Percentiles rank a stretch among this genome's conserved stretches.
Conservation (phyloP, 2,888 invertebrate genomes). For the Mylabris sibirica region DNA sequence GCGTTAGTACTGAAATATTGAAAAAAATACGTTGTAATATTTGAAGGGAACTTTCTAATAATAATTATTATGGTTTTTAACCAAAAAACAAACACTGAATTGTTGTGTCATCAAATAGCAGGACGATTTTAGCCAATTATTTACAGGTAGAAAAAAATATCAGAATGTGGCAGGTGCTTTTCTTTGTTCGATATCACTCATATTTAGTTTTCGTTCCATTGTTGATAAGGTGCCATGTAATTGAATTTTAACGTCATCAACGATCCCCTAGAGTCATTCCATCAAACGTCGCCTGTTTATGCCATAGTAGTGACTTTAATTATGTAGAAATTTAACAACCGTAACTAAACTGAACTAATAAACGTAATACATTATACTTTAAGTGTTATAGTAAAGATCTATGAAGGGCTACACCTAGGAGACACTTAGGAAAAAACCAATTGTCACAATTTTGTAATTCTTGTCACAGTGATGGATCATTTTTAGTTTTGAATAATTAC, state of each 20-base stretch:
- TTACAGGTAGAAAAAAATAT: conserved; percentile 23
- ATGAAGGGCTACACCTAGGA: neutral
- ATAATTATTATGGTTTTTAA: conserved; percentile 28
- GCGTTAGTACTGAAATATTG: neutral
- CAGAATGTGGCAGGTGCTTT: conserved; percentile 24
- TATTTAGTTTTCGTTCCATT: conserved; percentile 8
- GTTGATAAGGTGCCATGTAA: conserved; percentile 18
- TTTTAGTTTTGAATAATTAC: no score
- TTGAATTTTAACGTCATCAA: conserved; percentile 18
- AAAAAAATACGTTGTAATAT: conserved; percentile 15
- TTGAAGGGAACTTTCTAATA: conserved; percentile 17
- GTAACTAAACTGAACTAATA: conserved; percentile 28
- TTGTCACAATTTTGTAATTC: neutral
- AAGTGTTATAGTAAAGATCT: conserved; percentile 5
- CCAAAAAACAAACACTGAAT: no score
- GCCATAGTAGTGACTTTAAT: conserved; percentile 17
- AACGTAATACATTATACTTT: conserved; percentile 17
- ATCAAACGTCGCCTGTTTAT: conserved; percentile 7
- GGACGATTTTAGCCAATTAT: conserved; percentile 22
- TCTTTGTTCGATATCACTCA: neutral
- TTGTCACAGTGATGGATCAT: neutral
- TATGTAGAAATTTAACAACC: conserved; percentile 21
- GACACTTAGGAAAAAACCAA: neutral
- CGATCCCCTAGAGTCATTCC: conserved; percentile 13
- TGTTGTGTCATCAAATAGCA: conserved; percentile 25